These are phyloP conservation scores for Drosophila paracracens DNA, from an alignment of 2,888 invertebrate genomes.

Conservation along the genomic window DNA sequence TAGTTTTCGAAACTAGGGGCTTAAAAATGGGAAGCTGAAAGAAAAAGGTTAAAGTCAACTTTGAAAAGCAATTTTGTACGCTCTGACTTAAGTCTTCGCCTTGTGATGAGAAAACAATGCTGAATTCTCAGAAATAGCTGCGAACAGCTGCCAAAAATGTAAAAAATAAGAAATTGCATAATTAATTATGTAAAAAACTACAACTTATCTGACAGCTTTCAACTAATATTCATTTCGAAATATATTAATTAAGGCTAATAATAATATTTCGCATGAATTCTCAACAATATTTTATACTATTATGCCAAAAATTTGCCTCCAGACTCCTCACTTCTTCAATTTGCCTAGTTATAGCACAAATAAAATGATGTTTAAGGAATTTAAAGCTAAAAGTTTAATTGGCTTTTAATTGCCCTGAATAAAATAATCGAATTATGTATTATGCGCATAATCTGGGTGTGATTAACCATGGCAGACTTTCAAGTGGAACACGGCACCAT, in stretches of 20 bases:
- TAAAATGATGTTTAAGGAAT: neutral
- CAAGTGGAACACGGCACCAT: neutral
- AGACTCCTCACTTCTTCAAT: neutral
- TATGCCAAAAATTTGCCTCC: rapidly evolving
- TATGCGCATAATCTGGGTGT: neutral
- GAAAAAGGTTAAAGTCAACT: neutral
- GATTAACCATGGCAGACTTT: neutral
- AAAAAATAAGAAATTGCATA: neutral
- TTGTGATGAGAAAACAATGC: neutral
- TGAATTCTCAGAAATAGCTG: neutral
- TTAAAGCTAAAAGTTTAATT: neutral
- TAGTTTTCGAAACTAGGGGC: neutral
- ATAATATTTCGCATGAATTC: neutral
- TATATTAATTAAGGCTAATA: neutral
- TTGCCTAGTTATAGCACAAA: neutral
- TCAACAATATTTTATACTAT: neutral
- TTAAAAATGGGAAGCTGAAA: neutral
- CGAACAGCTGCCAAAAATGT: neutral
- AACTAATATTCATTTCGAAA: neutral
- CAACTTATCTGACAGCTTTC: neutral
- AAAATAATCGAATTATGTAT: neutral
- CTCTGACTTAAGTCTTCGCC: neutral
- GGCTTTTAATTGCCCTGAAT: neutral
- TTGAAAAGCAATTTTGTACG: neutral
- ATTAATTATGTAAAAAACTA: neutral